These are phyloP conservation scores for Ganaspis sp. DNA, from an alignment of 1,140 invertebrate species.

Conservation along the genomic window DNA sequence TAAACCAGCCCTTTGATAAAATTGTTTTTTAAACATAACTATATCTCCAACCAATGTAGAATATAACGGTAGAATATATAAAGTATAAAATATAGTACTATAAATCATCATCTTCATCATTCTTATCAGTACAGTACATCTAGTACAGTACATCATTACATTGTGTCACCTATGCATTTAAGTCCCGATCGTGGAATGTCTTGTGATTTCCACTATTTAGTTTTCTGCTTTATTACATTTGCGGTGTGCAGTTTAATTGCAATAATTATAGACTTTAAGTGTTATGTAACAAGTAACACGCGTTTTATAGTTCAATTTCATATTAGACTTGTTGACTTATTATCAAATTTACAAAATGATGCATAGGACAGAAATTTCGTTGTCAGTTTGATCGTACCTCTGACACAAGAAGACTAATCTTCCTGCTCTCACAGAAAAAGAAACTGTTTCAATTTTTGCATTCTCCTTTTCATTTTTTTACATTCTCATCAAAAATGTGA, in stretches of 20 bases:
- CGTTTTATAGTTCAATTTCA: constrained; percentile 67
- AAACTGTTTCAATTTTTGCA: constrained; percentile 8
- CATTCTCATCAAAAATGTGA: background rate
- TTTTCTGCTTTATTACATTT: constrained; percentile 56
- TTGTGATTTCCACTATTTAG: constrained; percentile 70
- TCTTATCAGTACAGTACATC: constrained; percentile 51
- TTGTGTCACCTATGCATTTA: constrained; percentile 71
- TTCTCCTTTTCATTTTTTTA: no score
- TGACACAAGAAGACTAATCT: constrained; percentile 28
- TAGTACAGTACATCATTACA: constrained; percentile 61
- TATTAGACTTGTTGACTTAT: constrained; percentile 60
- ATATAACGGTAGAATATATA: constrained; percentile 71
- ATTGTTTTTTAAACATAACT: constrained; percentile 69
- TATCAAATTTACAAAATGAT: constrained; percentile 41
- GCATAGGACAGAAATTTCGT: constrained; percentile 67
- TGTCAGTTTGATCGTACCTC: constrained; percentile 60
- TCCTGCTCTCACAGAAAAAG: no score
- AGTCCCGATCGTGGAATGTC: constrained; percentile 76
- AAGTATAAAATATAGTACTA: constrained; percentile 75
- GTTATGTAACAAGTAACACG: constrained; percentile 69
- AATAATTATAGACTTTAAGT: constrained; percentile 70
- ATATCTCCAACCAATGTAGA: constrained; percentile 69
- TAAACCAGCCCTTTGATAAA: constrained; percentile 69
- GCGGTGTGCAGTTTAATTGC: constrained; percentile 62
- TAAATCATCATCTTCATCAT: constrained; percentile 64